Conservation (phyloP, 2,113 vertebrate species). For the Peromyscus maniculatus region DNA sequence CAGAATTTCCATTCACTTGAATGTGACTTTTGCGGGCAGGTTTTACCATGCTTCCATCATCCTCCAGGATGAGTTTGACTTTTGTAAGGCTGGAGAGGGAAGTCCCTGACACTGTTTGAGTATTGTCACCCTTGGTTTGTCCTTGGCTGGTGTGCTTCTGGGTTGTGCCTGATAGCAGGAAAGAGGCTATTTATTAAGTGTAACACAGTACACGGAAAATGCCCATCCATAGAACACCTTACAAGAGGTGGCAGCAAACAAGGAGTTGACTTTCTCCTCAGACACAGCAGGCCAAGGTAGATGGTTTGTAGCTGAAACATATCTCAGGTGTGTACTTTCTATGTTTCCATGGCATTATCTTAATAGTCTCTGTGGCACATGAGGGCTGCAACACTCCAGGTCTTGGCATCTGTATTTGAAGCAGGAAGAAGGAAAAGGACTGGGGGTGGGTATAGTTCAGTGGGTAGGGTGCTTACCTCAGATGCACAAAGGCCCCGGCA, state of each 20-base stretch:
- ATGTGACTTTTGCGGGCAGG: constrained; percentile 32
- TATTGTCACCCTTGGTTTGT: neutral
- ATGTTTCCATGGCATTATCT: neutral
- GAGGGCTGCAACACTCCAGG: neutral
- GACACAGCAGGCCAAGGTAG: neutral
- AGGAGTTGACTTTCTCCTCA: neutral
- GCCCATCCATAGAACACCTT: neutral
- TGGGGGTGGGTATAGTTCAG: no score
- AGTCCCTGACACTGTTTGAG: neutral
- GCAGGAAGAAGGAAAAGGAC: neutral
- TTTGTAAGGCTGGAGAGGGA: neutral
- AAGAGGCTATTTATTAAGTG: neutral
- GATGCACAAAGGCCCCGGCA: neutral
- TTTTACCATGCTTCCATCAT: neutral
- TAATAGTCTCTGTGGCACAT: neutral
- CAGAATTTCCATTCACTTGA: constrained; percentile 14
- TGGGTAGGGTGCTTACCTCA: neutral
- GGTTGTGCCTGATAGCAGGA: neutral
- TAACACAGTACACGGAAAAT: neutral
- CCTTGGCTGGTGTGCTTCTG: neutral
- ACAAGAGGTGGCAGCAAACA: neutral
- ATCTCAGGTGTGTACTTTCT: neutral
- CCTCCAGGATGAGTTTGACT: neutral
- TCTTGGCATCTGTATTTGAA: neutral
- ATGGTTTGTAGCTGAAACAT: neutral